phyloP scores from a whole-genome alignment of 2,113 vertebrate species.

The Anhinga anhinga region DNA sequence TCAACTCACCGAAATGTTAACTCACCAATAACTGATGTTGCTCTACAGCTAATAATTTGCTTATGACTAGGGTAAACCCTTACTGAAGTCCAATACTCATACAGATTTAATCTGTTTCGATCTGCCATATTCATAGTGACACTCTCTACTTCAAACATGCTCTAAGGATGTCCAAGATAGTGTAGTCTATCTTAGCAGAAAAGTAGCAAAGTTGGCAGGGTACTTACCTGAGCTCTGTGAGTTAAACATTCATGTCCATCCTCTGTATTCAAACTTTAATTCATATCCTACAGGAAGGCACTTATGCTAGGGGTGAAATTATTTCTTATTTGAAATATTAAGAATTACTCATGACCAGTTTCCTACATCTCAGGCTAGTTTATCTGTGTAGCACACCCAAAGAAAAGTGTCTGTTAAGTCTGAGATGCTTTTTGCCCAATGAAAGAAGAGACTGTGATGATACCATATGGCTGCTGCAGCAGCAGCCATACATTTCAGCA shows the following conservation, averaged over 20 bases:
- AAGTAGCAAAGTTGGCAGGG: not conserved
- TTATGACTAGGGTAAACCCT: not conserved
- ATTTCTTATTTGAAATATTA: not conserved
- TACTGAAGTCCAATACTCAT: not conserved
- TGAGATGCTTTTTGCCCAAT: not conserved
- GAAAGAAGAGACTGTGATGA: not conserved
- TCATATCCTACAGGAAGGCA: not conserved
- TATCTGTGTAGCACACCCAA: not conserved
- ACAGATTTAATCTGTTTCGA: not conserved
- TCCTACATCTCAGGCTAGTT: not conserved
- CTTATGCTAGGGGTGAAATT: accelerated
- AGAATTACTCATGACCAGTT: not conserved
- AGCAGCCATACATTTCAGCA: not conserved
- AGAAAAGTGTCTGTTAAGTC: not conserved
- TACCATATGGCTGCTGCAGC: not conserved
- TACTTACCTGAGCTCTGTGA: not conserved
- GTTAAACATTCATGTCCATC: not conserved
- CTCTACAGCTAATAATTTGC: not conserved
- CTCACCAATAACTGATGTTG: not conserved
- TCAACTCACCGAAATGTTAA: not conserved
- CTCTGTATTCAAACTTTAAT: not conserved
- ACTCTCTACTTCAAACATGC: not conserved
- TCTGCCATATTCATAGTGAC: not conserved
- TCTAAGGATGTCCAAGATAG: not conserved
- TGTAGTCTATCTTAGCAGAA: not conserved